Base-by-base conservation (phyloP, 2,797 vertebrate species). In the Chromis chromis region DNA sequence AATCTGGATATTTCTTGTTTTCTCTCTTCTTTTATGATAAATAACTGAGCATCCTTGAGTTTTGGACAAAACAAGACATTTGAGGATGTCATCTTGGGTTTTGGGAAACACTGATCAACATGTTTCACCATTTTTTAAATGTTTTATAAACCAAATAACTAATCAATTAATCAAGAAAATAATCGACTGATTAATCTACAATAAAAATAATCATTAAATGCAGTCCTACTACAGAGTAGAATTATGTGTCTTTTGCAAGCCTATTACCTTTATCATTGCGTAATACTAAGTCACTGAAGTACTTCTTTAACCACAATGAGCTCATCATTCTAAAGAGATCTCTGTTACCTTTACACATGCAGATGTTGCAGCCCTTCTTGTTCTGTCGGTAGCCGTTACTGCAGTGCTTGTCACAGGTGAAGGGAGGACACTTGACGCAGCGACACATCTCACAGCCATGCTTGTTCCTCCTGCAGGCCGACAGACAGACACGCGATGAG, bases 381-480 rank as follows among this genome's bases (percentile, higher is more conserved):
- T 94, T 95, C 76, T 94, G 94, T 1, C 73, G 91, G 65, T 94
- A 96, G 70, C 95, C 95, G 0, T 91, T 79, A 16, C 68, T 82
- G 86, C 95, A 96, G 86, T 91, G 91, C 78, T 94, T 95, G 78
- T 95, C 94, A 5, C 95, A 96, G 82, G 93, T 94, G 77, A 96
- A 95, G 4, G 95, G 95, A 6, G 95, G 94, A 61, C 95, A 95
- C 83, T 93, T 95, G 70, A 96, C 87, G 10, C 95, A 96, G 77
- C 95, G 95, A 68, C 95, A 96, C 94, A 96, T 95, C 89, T 96
- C 95, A 46, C 95, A 96, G 69, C 95, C 94, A 1, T 95, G 95
- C 69, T 96, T 96, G 89, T 96, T 96, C 85, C 94, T 94, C 89
- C 95, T 96, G 92, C 2, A 1, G 66, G 63, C 21, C 7, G 28